Base-by-base conservation (phyloP, 1,140 invertebrate species). In the Druon quercuslanigerum region DNA sequence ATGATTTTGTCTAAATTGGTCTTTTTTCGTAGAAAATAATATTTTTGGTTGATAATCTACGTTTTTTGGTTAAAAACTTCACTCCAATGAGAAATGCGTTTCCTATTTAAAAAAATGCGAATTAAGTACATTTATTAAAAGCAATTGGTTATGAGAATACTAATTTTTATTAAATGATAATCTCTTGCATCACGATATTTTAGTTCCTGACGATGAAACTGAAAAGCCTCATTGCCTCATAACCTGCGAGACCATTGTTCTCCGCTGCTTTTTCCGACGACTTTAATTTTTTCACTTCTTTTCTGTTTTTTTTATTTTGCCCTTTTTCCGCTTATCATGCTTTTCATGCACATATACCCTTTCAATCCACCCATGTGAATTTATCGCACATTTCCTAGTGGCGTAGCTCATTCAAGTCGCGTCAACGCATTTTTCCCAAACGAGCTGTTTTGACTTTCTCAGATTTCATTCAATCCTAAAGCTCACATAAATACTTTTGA, bases 151-250 rank as follows among this genome's bases (percentile, higher is more conserved):
- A 33, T 33, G 5, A 5, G 0, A 33, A 33, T 33, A 33, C 4
- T 5, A 33, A 33, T 33, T 33, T 3, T 33, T 33, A 4, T 33
- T 33, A 5, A 33, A 33, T 33, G 25, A 33, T 33, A 5, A 33
- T 33, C 25, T 25, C 25, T 33, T 33, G 25, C 25, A 5, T 33
- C 20, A 5, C 25, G 25, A 77, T 77, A 77, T 83, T 83, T 79
- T 77, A 80, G 78, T 83, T 81, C 66, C 19, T 60, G 16, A 73
- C 50, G 75, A 72, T 72, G 74, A 75, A 79, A 81, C 77, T 81
- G 79, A 77, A 81, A 83, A 77, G 51, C 46, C 75, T 76, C 70
- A 72, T 60, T 76, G 70, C 71, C 40, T 51, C 60, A 51, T 20
- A 60, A 73, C 52, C 66, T 57, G 72, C 51, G 46, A 56, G 71